Evolutionary conservation across 2,888 invertebrate genomes (phyloP), one percentile per base, ranked within the genome.

Genomic region (Steinernema carpocapsae): DNA sequence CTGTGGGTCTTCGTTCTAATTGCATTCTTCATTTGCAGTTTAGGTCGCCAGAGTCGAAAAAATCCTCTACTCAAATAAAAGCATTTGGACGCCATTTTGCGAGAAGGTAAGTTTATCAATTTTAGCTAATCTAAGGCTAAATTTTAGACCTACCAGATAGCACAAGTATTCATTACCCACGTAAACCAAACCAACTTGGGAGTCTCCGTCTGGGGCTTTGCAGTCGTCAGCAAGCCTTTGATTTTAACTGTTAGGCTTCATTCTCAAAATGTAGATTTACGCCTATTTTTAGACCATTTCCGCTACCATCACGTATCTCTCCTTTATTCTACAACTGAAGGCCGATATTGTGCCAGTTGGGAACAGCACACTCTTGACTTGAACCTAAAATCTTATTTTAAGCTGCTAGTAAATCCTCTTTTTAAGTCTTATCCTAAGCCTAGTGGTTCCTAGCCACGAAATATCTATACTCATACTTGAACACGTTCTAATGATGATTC

Each of bases 161-260:
- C 76, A 0, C 76, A 52, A 17, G 71, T 76, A 1, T 76, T 76
- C 48, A 70, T 76, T 2, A 14, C 70, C 0, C 76, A 76, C 19
- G 76, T 75, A 7, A 76, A 76, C 29, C 76, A 76, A 45, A 22
- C 64, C 12, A 32, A 64, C 14, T 32, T 64, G 7, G 64, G 64
- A 29, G 64, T 64, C 17, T 64, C 64, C 64, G 64, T 64, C 4
- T 64, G 64, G 64, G 77, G 77, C 42, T 77, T 77, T 29, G 76
- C 77, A 6, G 77, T 77, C 24, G 76, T 77, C 42, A 77, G 73
- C 17, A 77, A 77, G 19, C 77, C 77, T 4, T 32, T 77, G 10
- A 77, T 77, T 19, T 29, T 77, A 17, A 77, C 76, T 14, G 74
- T 74, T 45, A 43, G 42, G n/a, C n/a, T n/a, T n/a, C n/a, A n/a